Percentiles rank a stretch among this genome's conserved stretches.
Conservation (phyloP, 2,113 vertebrate genomes). For the Hemichromis elongatus region DNA sequence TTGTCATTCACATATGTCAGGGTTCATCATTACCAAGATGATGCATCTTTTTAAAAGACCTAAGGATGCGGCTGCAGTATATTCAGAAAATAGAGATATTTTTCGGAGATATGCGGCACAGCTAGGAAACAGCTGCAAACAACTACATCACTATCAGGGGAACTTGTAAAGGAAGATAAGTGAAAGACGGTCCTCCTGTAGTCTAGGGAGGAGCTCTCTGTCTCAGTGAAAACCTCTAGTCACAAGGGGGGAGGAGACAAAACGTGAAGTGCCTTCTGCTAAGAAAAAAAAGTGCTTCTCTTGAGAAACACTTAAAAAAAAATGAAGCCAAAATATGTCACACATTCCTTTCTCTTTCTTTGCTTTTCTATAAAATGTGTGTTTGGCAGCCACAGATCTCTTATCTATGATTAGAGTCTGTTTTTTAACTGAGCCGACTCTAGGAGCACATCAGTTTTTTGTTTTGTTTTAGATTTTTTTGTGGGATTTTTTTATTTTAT, state of each 20-base stretch:
- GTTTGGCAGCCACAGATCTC: neutral
- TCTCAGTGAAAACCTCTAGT: slow-evolving; percentile 8
- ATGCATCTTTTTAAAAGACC: slow-evolving; percentile 61
- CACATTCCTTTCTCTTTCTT: slow-evolving; percentile 4
- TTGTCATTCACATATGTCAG: slow-evolving; percentile 81
- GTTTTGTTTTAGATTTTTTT: neutral
- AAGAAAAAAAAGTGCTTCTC: slow-evolving; percentile 75
- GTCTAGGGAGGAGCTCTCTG: neutral
- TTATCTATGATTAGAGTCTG: neutral
- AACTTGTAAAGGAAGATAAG: slow-evolving; percentile 26
- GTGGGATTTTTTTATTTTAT: neutral
- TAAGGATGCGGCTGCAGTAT: slow-evolving; percentile 30
- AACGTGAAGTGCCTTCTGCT: slow-evolving; percentile 72
- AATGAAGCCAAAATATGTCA: slow-evolving; percentile 37
- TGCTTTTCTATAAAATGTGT: neutral
- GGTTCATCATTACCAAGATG: slow-evolving; percentile 69
- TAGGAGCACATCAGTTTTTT: slow-evolving; percentile 1
- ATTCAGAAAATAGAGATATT: slow-evolving; percentile 11
- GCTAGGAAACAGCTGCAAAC: slow-evolving; percentile 20
- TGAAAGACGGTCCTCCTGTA: neutral
- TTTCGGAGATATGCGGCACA: slow-evolving; percentile 8
- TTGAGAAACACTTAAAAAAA: slow-evolving; percentile 42
- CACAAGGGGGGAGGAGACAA: slow-evolving; percentile 21
- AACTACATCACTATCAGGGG: neutral
- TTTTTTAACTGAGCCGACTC: slow-evolving; percentile 18